phyloP scores from a whole-genome alignment of 1,140 invertebrate genomes.

The Eulimnadia texana region DNA sequence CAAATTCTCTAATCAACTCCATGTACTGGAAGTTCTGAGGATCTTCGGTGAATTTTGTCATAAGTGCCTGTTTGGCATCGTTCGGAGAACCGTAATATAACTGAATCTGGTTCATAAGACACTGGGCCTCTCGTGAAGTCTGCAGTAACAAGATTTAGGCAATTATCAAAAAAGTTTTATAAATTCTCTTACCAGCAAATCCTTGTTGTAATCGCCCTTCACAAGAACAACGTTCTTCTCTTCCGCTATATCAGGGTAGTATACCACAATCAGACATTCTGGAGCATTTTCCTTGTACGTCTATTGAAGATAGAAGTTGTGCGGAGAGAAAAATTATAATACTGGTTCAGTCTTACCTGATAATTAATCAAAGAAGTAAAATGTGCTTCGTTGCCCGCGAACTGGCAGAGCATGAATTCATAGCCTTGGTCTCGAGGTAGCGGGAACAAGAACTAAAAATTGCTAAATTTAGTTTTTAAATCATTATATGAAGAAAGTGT shows the following conservation, averaged over 20 bases:
- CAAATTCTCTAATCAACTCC: slow-evolving; percentile 64
- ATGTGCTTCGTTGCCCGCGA: slow-evolving; percentile 55
- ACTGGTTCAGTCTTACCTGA: slow-evolving; percentile 38
- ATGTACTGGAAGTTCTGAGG: slow-evolving; percentile 67
- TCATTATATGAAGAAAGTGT: slow-evolving; percentile 1
- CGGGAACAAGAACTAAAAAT: slow-evolving; percentile 55
- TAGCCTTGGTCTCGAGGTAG: slow-evolving; percentile 67
- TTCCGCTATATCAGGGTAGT: slow-evolving; percentile 62
- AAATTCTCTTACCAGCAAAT: slow-evolving; percentile 39
- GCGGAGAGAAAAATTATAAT: not conserved
- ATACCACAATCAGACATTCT: slow-evolving; percentile 65
- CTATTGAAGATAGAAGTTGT: slow-evolving; percentile 27
- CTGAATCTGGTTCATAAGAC: slow-evolving; percentile 68
- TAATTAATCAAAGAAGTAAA: slow-evolving; percentile 76
- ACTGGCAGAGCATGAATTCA: slow-evolving; percentile 74
- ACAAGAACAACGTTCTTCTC: slow-evolving; percentile 68
- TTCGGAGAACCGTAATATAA: slow-evolving; percentile 61
- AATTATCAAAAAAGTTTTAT: not conserved
- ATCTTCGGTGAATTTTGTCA: slow-evolving; percentile 51
- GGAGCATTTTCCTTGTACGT: slow-evolving; percentile 81
- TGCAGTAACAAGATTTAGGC: not conserved
- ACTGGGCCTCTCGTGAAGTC: slow-evolving; percentile 50
- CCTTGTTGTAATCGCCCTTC: slow-evolving; percentile 74
- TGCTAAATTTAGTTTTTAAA: not conserved
- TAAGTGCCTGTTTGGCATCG: slow-evolving; percentile 41